These are phyloP conservation scores for Parapsyche elsis DNA, from an alignment of 1,140 invertebrate genomes.

Conservation along the genomic window DNA sequence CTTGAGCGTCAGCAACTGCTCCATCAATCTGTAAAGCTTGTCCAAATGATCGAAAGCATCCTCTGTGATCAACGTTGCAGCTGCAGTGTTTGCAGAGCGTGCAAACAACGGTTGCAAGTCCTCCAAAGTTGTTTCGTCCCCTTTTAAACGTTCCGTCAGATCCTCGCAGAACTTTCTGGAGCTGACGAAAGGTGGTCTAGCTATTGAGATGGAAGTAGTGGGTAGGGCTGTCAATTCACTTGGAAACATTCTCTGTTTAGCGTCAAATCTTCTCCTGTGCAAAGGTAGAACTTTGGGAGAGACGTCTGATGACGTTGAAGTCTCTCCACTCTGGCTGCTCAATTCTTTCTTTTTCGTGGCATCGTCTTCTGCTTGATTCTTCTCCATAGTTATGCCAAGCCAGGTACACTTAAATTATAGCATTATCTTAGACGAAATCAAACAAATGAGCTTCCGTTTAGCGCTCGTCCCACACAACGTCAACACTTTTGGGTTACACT, in stretches of 20 bases:
- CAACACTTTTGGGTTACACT: background rate
- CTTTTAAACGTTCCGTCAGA: conserved; percentile 36
- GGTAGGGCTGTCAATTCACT: conserved; percentile 38
- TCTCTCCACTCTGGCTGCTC: background rate
- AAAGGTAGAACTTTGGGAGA: conserved; percentile 36
- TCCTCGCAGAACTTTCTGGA: conserved; percentile 48
- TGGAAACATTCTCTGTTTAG: conserved; percentile 48
- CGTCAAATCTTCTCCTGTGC: conserved; percentile 51
- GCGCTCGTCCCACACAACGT: background rate
- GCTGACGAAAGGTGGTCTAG: conserved; percentile 20
- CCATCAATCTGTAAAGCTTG: conserved; percentile 78
- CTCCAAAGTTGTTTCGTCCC: conserved; percentile 37
- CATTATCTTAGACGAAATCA: background rate
- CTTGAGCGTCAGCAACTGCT: conserved; percentile 77
- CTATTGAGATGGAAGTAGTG: background rate
- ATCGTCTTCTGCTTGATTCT: conserved; percentile 12
- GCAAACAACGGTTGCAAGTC: conserved; percentile 59
- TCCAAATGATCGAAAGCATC: conserved; percentile 81
- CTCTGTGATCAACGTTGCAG: conserved; percentile 66
- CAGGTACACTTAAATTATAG: background rate
- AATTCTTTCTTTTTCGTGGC: background rate
- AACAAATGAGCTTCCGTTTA: background rate
- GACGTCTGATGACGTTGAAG: background rate
- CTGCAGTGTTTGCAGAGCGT: conserved; percentile 62
- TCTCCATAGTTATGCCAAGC: conserved; percentile 26